A percentile compares a stretch with the other conserved stretches of the same genome.
phyloP scores from a whole-genome alignment of 1,140 invertebrate species.

The Platyscapa corneri region DNA sequence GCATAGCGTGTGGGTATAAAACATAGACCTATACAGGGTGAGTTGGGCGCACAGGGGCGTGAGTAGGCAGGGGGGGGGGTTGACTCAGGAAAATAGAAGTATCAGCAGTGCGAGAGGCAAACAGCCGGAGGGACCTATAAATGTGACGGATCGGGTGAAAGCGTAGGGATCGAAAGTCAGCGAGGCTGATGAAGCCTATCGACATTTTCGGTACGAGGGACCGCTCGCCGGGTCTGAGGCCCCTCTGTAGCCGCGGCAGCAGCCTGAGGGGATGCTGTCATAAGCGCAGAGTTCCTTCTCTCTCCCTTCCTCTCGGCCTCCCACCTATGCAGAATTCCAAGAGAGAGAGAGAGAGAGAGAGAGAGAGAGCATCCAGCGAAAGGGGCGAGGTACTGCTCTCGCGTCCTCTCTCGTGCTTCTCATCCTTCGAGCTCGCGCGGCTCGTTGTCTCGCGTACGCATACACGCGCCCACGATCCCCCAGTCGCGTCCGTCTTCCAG shows the following conservation, averaged over 20 bases:
- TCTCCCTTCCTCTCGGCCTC: background rate
- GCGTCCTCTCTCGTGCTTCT: slow-evolving; percentile 40
- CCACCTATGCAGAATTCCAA: background rate
- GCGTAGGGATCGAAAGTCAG: too few relatives aligned
- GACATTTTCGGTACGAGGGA: slow-evolving; percentile 63
- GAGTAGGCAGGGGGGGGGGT: background rate
- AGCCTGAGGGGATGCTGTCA: background rate
- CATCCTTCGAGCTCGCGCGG: background rate
- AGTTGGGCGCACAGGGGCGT: background rate
- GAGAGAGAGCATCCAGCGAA: background rate
- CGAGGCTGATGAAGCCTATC: slow-evolving; percentile 61
- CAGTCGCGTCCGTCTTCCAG: background rate
- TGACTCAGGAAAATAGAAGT: background rate
- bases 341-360: background rate
- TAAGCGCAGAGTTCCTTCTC: background rate
- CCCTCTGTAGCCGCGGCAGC: background rate
- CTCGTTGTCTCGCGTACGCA: slow-evolving; percentile 48
- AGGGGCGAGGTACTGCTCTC: slow-evolving; percentile 55
- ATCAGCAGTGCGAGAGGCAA: background rate
- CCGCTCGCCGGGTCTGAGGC: background rate
- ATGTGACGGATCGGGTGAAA: background rate
- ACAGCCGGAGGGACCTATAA: background rate
- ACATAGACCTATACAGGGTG: slow-evolving; percentile 53
- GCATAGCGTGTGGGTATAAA: slow-evolving; percentile 27
- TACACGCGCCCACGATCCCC: background rate